Base-by-base conservation (phyloP, 1,140 invertebrate species). In the Calliopsis andreniformis region DNA sequence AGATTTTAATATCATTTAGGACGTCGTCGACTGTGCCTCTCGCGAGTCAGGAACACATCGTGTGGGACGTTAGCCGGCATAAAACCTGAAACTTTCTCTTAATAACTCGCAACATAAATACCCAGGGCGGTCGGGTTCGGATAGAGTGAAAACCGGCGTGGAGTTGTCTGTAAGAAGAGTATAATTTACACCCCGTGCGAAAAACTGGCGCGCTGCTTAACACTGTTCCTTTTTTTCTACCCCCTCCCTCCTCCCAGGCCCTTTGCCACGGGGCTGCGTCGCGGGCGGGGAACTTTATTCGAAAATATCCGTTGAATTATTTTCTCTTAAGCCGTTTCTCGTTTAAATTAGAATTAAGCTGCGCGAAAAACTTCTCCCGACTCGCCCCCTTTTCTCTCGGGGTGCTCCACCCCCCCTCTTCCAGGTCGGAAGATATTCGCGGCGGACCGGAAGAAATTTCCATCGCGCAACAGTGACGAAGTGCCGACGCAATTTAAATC, bases 61-160 rank as follows among this genome's bases (percentile, higher is more conserved):
- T 51, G 62, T 47, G 66, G 64, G 58, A 70, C 66, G 61, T 80
- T 71, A 18, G 55, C 61, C 75, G 67, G 20, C 70, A 25, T 78
- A 78, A 72, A 70, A 66, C 61, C 45, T 78, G 70, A 73, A 78
- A 78, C 76, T 78, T 78, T 78, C 69, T 73, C 79, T 81, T 81
- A 78, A 78, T 81, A 81, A 81, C 76, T 68, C 79, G 79, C 59
- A 80, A 71, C 79, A 80, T 80, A 80, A 80, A 80, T 80, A 80
- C 62, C 43, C 39, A 32, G 39, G 30, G 28, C 14, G 14, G 43
- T 32, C 43, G 28, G 45, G 10, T 30, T 49, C 42, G 67, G 55
- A 64, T 70, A 59, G 76, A 67, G 55, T 70, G 79, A 61, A 64
- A 71, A 67, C 55, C 47, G 62, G 55, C 67, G 67, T 67, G 76